Evolutionary conservation across 2,888 invertebrate genomes (phyloP).

Genomic region (Drosophila atroscutellata): DNA sequence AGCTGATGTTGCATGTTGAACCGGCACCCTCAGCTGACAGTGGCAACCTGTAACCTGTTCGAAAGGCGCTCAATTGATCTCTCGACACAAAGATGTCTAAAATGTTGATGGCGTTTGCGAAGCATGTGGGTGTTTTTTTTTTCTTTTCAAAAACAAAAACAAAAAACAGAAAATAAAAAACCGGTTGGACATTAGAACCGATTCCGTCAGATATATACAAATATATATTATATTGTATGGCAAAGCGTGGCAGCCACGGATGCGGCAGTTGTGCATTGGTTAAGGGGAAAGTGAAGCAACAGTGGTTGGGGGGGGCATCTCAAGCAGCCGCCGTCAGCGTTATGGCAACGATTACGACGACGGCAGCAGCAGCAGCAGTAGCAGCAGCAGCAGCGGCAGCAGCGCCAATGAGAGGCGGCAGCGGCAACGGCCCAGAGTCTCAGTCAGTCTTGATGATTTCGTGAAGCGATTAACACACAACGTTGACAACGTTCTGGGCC

Average conservation of each 20-base stretch:
- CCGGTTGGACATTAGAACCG: conserved; percentile 51
- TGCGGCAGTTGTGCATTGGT: neutral
- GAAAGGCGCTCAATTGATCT: conserved; percentile 51
- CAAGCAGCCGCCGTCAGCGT: conserved; percentile 6
- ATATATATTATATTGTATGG: conserved; percentile 1
- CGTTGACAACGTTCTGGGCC: conserved; percentile 44
- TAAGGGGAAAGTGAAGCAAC: neutral
- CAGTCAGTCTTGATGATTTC: conserved; percentile 83
- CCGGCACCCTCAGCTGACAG: conserved; percentile 48
- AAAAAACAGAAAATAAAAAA: conserved; percentile 10
- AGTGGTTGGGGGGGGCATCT: neutral
- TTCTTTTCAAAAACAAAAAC: neutral
- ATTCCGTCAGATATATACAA: conserved; percentile 34
- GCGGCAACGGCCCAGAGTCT: conserved; percentile 20
- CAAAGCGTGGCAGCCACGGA: conserved; percentile 34
- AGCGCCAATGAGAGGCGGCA: conserved; percentile 33
- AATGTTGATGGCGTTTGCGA: neutral
- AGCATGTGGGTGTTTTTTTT: neutral
- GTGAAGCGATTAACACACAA: conserved; percentile 81
- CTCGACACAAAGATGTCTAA: conserved; percentile 8
- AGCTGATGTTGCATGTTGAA: conserved; percentile 22
- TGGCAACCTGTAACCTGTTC: conserved; percentile 74
- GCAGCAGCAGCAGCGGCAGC: conserved; percentile 1
- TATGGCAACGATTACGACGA: conserved; percentile 33
- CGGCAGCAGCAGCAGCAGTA: neutral